These are phyloP conservation scores for Neosilurus hyrtlii DNA, from an alignment of 2,797 vertebrate species.

Conservation along the genomic window DNA sequence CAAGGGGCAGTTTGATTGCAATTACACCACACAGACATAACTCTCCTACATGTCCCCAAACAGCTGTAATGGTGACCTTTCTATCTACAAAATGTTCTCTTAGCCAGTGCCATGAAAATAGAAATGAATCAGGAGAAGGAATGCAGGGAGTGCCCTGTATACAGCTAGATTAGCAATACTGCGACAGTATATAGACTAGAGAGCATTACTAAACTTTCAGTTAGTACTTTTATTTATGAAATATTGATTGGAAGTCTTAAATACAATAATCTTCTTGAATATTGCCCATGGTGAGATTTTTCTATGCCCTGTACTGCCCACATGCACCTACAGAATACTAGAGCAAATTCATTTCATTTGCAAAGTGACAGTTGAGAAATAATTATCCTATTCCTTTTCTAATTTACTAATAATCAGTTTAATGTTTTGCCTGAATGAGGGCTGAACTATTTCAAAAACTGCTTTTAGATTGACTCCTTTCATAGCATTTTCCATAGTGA, in stretches of 20 bases:
- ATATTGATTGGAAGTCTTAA: background rate
- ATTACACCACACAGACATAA: constrained; percentile 61
- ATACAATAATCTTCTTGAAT: background rate
- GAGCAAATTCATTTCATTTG: background rate
- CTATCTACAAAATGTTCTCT: constrained; percentile 62
- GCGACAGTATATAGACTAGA: background rate
- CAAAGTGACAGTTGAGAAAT: background rate
- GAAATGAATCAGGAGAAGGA: constrained; percentile 56
- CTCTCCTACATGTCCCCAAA: constrained; percentile 52
- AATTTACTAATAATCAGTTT: background rate
- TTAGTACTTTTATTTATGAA: background rate
- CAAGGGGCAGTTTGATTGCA: constrained; percentile 63
- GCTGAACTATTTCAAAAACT: background rate
- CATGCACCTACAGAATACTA: background rate
- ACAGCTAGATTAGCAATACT: background rate
- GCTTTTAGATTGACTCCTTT: background rate
- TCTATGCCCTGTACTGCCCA: background rate
- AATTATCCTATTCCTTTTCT: background rate
- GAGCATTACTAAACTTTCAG: background rate
- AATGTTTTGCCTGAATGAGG: background rate
- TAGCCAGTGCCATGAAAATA: constrained; percentile 43
- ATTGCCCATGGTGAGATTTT: background rate
- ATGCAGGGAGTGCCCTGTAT: background rate
- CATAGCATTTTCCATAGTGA: background rate
- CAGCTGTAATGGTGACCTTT: constrained; percentile 65